Evolutionary conservation across 1,140 invertebrate genomes (phyloP).

Genomic region (Tribolium madens): DNA sequence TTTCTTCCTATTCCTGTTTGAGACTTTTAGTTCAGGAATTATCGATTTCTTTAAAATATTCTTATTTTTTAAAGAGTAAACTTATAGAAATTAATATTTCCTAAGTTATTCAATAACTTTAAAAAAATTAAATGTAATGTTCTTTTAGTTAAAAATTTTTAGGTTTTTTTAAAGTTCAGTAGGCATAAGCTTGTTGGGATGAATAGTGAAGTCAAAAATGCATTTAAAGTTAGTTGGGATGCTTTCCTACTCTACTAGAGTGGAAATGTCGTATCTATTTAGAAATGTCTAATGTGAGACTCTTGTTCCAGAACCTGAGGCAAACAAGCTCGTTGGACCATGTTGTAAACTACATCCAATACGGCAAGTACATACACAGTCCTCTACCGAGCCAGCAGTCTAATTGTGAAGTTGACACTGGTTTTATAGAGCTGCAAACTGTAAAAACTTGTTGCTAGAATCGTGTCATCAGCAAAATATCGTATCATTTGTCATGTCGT

Average conservation of each 20-base stretch:
- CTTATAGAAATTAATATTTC: too few relatives aligned
- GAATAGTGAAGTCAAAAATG: not conserved
- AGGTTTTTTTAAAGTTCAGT: not conserved
- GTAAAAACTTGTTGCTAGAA: slow-evolving; percentile 21
- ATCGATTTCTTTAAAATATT: too few relatives aligned
- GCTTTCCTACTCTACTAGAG: not conserved
- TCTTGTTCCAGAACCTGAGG: slow-evolving; percentile 26
- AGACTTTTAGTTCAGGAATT: too few relatives aligned
- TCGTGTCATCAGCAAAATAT: not conserved
- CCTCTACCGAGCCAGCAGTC: not conserved
- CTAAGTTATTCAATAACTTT: too few relatives aligned
- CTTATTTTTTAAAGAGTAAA: too few relatives aligned
- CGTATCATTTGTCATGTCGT: not conserved
- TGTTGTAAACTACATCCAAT: slow-evolving; percentile 27
- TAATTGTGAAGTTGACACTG: slow-evolving; percentile 21
- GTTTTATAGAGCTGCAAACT: not conserved
- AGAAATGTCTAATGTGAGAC: slow-evolving; percentile 6
- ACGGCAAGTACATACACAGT: not conserved
- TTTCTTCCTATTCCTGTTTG: too few relatives aligned
- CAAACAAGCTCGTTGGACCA: slow-evolving; percentile 28
- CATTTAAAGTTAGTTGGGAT: not conserved
- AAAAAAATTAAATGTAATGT: too few relatives aligned
- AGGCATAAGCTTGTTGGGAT: not conserved
- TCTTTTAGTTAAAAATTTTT: not conserved
- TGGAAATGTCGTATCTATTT: not conserved